Evolutionary conservation across 2,113 vertebrate genomes (phyloP).

Genomic region (Typhlomys cinereus): DNA sequence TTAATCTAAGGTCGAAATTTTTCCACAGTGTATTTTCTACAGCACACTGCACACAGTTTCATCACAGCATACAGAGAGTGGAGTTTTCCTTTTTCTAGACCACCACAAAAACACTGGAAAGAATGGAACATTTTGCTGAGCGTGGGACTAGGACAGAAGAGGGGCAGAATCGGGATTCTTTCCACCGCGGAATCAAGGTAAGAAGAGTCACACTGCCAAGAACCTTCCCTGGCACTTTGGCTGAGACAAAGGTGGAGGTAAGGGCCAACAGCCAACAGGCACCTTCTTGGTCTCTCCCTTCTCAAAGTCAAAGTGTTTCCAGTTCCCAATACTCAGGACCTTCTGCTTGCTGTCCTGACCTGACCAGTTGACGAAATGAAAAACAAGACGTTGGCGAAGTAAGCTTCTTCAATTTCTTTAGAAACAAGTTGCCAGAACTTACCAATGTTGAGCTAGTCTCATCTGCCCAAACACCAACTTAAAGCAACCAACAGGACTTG

Average conservation of each 20-base stretch:
- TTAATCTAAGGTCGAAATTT: too few species aligned
- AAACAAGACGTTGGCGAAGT: slow-evolving; percentile 32
- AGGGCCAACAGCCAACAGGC: not conserved
- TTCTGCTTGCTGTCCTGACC: slow-evolving; percentile 54
- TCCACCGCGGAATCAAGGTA: not conserved
- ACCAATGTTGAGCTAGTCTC: slow-evolving; percentile 55
- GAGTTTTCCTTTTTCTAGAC: too few species aligned
- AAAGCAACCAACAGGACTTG: slow-evolving; percentile 54
- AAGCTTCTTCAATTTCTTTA: slow-evolving; percentile 31
- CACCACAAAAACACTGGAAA: not conserved
- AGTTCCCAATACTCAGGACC: not conserved
- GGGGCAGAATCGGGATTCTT: not conserved
- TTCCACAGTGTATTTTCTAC: too few species aligned
- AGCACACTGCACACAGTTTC: too few species aligned
- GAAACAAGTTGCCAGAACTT: slow-evolving; percentile 60
- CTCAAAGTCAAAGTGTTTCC: not conserved
- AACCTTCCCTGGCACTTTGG: not conserved
- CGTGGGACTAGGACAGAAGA: not conserved
- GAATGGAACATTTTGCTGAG: not conserved
- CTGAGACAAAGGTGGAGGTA: not conserved
- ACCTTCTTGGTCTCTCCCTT: not conserved
- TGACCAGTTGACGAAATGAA: slow-evolving; percentile 60
- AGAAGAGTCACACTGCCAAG: not conserved
- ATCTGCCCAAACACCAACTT: slow-evolving; percentile 72
- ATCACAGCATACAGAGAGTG: too few species aligned